Conservation (phyloP, 2,113 vertebrate species). For the Apteryx owenii region DNA sequence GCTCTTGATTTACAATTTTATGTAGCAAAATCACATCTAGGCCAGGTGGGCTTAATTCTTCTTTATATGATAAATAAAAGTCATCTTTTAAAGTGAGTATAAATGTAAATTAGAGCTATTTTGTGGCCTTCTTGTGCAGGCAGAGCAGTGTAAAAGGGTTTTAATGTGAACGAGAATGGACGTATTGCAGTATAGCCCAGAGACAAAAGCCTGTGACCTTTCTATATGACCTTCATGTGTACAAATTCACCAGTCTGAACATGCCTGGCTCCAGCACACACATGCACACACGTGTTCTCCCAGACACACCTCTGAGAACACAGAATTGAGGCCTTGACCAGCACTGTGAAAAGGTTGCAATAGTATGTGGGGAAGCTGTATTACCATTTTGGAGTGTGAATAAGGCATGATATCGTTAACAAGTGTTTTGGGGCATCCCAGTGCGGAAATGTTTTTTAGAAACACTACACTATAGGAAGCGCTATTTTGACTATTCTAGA, state of each 20-base stretch:
- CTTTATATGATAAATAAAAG: background rate
- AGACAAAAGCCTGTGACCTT: background rate
- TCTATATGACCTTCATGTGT: background rate
- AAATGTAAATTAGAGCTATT: background rate
- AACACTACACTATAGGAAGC: background rate
- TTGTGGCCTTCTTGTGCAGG: background rate
- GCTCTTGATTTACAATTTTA: background rate
- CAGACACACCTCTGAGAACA: background rate
- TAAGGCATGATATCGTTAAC: background rate
- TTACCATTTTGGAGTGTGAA: rapidly evolving
- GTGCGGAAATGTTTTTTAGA: background rate
- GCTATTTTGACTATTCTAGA: background rate
- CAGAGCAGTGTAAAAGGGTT: background rate
- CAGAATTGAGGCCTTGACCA: background rate
- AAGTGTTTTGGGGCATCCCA: background rate
- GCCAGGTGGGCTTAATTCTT: background rate
- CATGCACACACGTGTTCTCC: background rate
- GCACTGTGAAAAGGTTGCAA: background rate
- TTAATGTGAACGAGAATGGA: background rate
- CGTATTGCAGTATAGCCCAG: background rate
- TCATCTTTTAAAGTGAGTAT: background rate
- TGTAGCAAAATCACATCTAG: background rate
- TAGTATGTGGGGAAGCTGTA: rapidly evolving
- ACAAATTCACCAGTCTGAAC: background rate
- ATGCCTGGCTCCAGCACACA: background rate